phyloP scores from a whole-genome alignment of 2,888 invertebrate genomes.

The Lepidochitona cinerea region DNA sequence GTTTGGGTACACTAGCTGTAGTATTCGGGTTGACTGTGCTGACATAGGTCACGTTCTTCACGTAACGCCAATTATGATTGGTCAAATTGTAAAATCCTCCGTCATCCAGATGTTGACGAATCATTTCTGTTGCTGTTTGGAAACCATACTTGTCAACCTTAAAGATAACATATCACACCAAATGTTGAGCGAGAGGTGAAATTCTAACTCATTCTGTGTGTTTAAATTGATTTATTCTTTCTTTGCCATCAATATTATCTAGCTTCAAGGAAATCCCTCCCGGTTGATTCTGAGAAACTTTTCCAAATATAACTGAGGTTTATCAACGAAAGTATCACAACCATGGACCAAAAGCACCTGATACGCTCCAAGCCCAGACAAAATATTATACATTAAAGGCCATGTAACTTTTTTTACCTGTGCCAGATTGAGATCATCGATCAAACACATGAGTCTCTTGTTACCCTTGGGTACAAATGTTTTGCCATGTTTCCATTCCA shows the following conservation, averaged over 20 bases:
- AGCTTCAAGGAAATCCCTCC: neutral
- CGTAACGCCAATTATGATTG: conserved; percentile 65
- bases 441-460: conserved; percentile 66
- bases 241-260: neutral
- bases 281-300: too few relatives aligned
- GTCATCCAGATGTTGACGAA: conserved; percentile 69
- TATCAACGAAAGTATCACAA: too few relatives aligned
- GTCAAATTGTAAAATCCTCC: conserved; percentile 67
- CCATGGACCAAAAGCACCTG: too few relatives aligned
- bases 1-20: conserved; percentile 57
- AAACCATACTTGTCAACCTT: conserved; percentile 63
- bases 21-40: conserved; percentile 63
- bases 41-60: conserved; percentile 68
- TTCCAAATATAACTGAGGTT: too few relatives aligned
- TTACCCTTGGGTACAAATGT: conserved; percentile 69
- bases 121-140: conserved; percentile 68
- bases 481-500: conserved; percentile 71
- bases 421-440: conserved; percentile 69
- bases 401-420: conserved; percentile 47
- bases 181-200: too few relatives aligned
- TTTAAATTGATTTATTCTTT: too few relatives aligned
- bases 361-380: too few relatives aligned
- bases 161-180: too few relatives aligned
- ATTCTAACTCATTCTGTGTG: too few relatives aligned
- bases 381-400: too few relatives aligned